Evolutionary conservation across 2,888 invertebrate species (phyloP), one percentile per base, ranked within the genome.

Genomic region (Rhamnusium bicolor): DNA sequence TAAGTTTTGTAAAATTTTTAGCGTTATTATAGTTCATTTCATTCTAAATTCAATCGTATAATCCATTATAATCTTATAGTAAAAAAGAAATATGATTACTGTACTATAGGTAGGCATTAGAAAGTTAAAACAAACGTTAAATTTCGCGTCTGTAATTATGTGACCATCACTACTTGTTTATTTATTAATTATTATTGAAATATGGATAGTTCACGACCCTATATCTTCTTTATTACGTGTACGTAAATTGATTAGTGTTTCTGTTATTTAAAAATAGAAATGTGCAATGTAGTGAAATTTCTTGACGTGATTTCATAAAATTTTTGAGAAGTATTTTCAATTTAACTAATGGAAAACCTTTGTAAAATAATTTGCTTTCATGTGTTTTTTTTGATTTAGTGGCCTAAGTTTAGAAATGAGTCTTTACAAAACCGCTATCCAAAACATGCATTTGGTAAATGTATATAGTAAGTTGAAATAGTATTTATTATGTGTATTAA

Each of bases 401-500:
- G 18, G 14, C 19, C 1, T 24, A n/a, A 18, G 27, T 18, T 27
- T 47, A 8, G 82, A 75, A 74, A 87, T 86, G 86, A 87, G 86
- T 80, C 79, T 87, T 24, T 86, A 86, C 73, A 87, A 85, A 77
- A 84, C 84, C 24, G 86, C 86, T 47, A 82, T 87, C 54, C 82
- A 86, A 79, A 86, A 87, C 77, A 81, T 81, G 79, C 84, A 86
- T 75, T 79, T 85, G 16, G 78, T 83, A 61, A 86, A 83, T 69
- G 77, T 84, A 47, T 84, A 85, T 75, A 85, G 86, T 87, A 83
- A 84, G 85, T 79, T 29, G 12, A 46, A 61, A n/a, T 7, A 29
- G n/a, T 4, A 14, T 40, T 40, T 40, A n/a, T 40, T 40, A 40
- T n/a, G n/a, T 40, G n/a, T 40, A 32, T 2, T 32, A 32, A 32